A percentile compares a stretch with the other conserved stretches of the same genome.
phyloP scores from a whole-genome alignment of 1,140 invertebrate genomes.

The Antheraea mylitta region DNA sequence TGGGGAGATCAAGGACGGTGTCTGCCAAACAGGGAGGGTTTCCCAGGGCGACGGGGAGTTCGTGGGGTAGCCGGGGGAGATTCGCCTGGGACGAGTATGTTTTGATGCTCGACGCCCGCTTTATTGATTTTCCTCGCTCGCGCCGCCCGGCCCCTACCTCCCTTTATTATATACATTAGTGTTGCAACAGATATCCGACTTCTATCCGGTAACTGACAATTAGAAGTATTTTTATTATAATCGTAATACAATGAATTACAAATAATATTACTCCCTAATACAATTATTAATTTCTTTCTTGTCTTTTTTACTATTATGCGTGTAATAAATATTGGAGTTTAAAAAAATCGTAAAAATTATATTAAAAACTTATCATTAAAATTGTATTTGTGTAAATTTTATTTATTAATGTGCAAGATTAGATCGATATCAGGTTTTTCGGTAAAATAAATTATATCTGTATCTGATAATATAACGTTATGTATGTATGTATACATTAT shows the following conservation, averaged over 20 bases:
- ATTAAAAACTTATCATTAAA: too few relatives aligned
- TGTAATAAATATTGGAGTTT: too few relatives aligned
- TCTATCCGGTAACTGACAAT: conserved; percentile 9
- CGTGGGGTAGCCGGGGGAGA: conserved; percentile 25
- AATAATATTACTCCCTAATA: too few relatives aligned
- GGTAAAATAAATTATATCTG: neutral
- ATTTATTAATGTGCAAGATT: neutral
- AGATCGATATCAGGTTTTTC: neutral
- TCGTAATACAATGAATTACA: neutral
- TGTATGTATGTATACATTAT: too few relatives aligned
- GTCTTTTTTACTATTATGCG: too few relatives aligned
- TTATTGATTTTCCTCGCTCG: conserved; percentile 72
- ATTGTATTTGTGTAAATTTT: neutral
- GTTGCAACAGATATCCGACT: conserved; percentile 14
- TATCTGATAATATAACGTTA: neutral
- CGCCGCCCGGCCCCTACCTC: conserved; percentile 43
- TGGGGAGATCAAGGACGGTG: conserved; percentile 76
- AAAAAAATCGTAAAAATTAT: too few relatives aligned
- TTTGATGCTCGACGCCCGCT: conserved; percentile 72
- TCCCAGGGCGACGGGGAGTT: conserved; percentile 65
- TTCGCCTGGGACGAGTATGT: conserved; percentile 52
- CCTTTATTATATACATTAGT: conserved; percentile 65
- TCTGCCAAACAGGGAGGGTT: conserved; percentile 75
- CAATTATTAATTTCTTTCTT: too few relatives aligned
- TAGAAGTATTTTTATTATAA: neutral